phyloP scores from a whole-genome alignment of 2,888 invertebrate species.

The Sipha maydis region DNA sequence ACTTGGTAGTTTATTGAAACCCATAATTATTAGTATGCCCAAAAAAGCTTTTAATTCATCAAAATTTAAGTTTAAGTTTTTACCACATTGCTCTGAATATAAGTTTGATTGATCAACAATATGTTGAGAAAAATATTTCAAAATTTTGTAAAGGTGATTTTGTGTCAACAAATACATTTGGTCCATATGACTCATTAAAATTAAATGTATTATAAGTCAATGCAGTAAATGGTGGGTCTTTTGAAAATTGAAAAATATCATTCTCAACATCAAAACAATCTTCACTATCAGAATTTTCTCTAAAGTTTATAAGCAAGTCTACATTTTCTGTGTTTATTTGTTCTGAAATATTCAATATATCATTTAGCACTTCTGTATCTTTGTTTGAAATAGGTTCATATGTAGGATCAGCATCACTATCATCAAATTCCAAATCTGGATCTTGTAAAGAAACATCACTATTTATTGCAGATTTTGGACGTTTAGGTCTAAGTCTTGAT shows the following conservation, averaged over 20 bases:
- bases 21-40: no score
- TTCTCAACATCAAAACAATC: background rate
- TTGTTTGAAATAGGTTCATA: conserved; percentile 3
- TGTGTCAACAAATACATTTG: conserved; percentile 10
- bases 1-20: no score
- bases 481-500: background rate
- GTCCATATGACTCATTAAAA: background rate
- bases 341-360: conserved; percentile 6
- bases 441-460: background rate
- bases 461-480: background rate
- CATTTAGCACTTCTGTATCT: background rate
- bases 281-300: background rate
- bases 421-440: background rate
- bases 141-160: background rate
- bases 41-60: no score
- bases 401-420: background rate
- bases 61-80: no score
- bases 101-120: no score
- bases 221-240: background rate
- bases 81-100: no score
- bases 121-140: background rate
- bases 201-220: background rate
- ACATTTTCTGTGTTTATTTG: background rate
- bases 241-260: background rate
- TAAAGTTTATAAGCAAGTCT: background rate